Evolutionary conservation across 2,797 vertebrate genomes (phyloP), one percentile per base, ranked within the genome.

Genomic region (Choloepus didactylus): DNA sequence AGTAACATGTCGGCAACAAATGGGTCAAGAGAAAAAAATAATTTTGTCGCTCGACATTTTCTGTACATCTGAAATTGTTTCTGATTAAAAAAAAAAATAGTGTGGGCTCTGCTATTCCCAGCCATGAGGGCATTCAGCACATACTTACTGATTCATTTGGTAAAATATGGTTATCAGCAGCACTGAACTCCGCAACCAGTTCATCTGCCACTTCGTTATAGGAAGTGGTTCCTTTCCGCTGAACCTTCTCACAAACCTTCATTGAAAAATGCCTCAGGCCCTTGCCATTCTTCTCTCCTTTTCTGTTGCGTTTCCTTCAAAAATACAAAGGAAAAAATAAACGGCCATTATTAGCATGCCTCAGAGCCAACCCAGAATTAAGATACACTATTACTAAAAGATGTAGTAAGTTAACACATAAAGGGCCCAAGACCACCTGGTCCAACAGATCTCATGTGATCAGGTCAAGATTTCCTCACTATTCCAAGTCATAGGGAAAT

Each of bases 211-310:
- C 99, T 97, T 99, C 99, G 91, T 99, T 99, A 97, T 99, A 99
- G 79, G 99, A 99, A 51, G 99, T 99, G 87, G 99, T 99, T 94
- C 99, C 99, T 98, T 99, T 99, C 97, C 99, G 99, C 98, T 99
- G 99, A 97, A 99, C 99, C 98, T 99, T 99, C 98, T 99, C 99
- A 69, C 99, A 99, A 96, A 99, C 99, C 98, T 99, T 99, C 99
- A 99, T 99, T 96, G 99, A 99, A 98, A 99, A 99, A 98, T 99
- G 99, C 96, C 99, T 98, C 95, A 99, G 98, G 89, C 99, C 99
- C 97, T 99, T 99, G 59, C 99, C 99, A 97, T 99, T 99, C 98
- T 99, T 99, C 98, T 99, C 99, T 18, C 99, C 99, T 96, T 99
- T 99, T 98, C 99, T 99, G 95, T 99, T 99, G 87, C 99, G 99